These are phyloP conservation scores for Homarus gammarus DNA, from an alignment of 2,888 invertebrate species.

Conservation along the genomic window DNA sequence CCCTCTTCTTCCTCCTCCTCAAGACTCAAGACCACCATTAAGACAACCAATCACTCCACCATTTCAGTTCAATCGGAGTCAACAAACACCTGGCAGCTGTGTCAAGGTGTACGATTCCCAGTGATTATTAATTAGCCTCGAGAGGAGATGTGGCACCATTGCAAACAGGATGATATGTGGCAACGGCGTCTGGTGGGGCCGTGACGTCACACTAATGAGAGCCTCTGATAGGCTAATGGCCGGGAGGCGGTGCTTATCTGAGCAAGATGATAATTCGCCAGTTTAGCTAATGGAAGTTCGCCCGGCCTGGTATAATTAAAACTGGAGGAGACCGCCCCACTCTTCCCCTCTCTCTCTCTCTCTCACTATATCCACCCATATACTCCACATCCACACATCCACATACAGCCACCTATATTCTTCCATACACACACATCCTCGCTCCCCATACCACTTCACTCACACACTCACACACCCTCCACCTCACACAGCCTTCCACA, in stretches of 20 bases:
- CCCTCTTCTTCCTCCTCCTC: too few species aligned
- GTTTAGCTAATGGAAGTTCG: slow-evolving; percentile 67
- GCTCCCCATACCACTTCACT: too few species aligned
- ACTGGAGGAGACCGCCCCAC: slow-evolving; percentile 2
- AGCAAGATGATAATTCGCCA: slow-evolving; percentile 63
- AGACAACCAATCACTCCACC: neutral
- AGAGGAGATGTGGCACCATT: slow-evolving; percentile 41
- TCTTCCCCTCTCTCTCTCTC: too few species aligned
- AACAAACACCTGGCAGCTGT: neutral
- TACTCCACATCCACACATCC: neutral
- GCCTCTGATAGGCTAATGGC: slow-evolving; percentile 74
- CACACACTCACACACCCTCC: too few species aligned
- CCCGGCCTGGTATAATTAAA: slow-evolving; percentile 56
- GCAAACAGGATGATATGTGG: slow-evolving; percentile 67
- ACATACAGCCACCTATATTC: neutral
- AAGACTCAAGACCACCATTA: too few species aligned
- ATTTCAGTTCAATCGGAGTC: neutral
- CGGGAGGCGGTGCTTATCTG: slow-evolving; percentile 68
- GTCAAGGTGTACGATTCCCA: neutral
- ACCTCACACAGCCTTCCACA: too few species aligned
- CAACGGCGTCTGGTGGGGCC: slow-evolving; percentile 37
- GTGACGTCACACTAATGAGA: slow-evolving; percentile 75
- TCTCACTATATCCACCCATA: too few species aligned
- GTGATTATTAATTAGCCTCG: slow-evolving; percentile 16
- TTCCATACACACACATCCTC: too few species aligned